Evolutionary conservation across 23 tunicate species (phyloP), one percentile per base, ranked within the genome.

Genomic region (Halocynthia aurantium): DNA sequence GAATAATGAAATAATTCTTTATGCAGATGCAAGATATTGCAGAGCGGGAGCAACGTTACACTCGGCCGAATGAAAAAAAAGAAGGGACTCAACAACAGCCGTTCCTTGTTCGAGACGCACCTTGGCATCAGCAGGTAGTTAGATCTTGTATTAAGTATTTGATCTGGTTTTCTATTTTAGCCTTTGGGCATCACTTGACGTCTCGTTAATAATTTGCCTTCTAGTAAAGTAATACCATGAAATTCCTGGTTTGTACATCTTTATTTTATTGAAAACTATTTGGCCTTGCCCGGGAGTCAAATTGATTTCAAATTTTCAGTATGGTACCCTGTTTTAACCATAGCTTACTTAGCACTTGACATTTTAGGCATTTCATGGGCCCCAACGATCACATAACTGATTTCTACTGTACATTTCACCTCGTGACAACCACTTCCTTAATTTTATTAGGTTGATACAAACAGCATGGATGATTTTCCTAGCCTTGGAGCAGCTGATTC

Each of bases 391-490:
- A 57, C 13, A 13, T 13, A 57, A n/a, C n/a, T n/a, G n/a, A n/a
- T n/a, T n/a, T n/a, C n/a, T n/a, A n/a, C n/a, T n/a, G n/a, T n/a
- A n/a, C n/a, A n/a, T n/a, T 67, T n/a, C 51, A 8, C 55, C 8
- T 73, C 52, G n/a, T n/a, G n/a, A n/a, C n/a, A n/a, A n/a, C n/a
- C n/a, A n/a, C 17, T 63, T 40, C 9, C 40, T 52, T 9, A 68
- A 22, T 21, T 49, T 60, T 72, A 52, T 7, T 69, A 90, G 96
- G 96, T 90, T 57, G 97, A 91, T 56, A 85, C 97, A 17, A 91
- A 91, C 90, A 91, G 78, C 86, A 81, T 92, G 98, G 98, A 92
- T 18, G 98, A 92, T 64, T 92, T 92, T 62, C 98, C 98, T 6
- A 86, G 92, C 61, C 76, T 92, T 6, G 88, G 98, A 19, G 87